A percentile compares a stretch with the other conserved stretches of the same genome.
Conservation (phyloP, 1,140 invertebrate genomes). For the Wiebesia pumilae region DNA sequence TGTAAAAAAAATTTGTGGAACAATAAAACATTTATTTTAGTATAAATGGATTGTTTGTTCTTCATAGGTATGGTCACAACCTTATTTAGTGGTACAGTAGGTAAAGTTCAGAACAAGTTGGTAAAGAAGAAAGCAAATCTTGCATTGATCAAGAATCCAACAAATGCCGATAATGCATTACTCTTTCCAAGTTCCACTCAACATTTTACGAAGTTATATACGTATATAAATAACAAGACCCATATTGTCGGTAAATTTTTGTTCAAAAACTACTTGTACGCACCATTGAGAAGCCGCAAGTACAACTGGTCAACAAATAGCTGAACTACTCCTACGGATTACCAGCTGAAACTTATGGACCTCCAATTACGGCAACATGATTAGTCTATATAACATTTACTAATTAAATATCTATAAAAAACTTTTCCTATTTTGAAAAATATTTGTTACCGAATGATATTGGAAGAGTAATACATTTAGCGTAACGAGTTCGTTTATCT, state of each 20-base stretch:
- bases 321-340: neutral
- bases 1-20: no score
- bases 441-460: no score
- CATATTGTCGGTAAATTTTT: conserved; percentile 1
- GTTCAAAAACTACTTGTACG: neutral
- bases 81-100: no score
- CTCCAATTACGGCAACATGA: neutral
- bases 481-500: no score
- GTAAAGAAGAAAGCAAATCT: neutral
- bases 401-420: no score
- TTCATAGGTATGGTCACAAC: no score
- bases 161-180: neutral
- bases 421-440: no score
- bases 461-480: no score
- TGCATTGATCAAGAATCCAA: neutral
- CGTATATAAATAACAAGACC: neutral
- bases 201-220: neutral
- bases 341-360: neutral
- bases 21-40: no score
- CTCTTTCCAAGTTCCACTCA: neutral
- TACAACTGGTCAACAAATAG: neutral
- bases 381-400: no score
- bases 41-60: neutral
- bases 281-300: neutral
- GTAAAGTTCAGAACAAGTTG: no score